Evolutionary conservation across 2,888 invertebrate genomes (phyloP).

Genomic region (Heliconius aoede): DNA sequence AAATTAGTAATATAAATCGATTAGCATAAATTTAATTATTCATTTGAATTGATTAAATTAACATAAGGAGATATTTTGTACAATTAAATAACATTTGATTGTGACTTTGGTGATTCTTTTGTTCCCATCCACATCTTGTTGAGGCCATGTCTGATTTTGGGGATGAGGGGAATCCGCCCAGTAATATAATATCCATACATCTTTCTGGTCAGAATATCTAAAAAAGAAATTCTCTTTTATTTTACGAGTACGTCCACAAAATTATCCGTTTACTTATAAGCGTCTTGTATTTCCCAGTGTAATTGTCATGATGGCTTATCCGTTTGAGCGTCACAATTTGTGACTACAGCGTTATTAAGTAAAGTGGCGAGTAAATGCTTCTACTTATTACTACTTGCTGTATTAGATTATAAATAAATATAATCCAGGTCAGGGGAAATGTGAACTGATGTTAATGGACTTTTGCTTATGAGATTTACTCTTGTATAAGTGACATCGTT

Average conservation of each 20-base stretch:
- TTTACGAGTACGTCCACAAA: not conserved
- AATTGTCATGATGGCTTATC: slow-evolving; percentile 24
- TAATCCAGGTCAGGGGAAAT: slow-evolving; percentile 7
- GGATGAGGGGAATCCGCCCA: no score
- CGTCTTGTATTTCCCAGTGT: slow-evolving; percentile 23
- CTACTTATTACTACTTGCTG: slow-evolving; percentile 16
- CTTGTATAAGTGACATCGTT: not conserved
- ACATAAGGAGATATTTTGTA: no score
- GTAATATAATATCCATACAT: not conserved
- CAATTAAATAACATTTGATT: no score
- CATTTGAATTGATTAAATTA: no score
- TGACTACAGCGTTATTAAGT: slow-evolving; percentile 23
- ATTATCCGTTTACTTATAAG: slow-evolving; percentile 15
- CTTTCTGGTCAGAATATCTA: not conserved
- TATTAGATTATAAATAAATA: slow-evolving; percentile 10
- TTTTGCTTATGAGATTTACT: not conserved
- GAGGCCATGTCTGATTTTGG: no score
- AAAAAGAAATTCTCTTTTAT: not conserved
- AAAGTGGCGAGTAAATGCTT: slow-evolving; percentile 22
- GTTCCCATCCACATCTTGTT: no score
- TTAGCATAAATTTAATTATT: no score
- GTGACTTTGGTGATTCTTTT: no score
- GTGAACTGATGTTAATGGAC: not conserved
- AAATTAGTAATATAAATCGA: no score
- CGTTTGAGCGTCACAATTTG: slow-evolving; percentile 17